Conservation (phyloP, 2,113 vertebrate genomes). For the Pollimyrus isidori region DNA sequence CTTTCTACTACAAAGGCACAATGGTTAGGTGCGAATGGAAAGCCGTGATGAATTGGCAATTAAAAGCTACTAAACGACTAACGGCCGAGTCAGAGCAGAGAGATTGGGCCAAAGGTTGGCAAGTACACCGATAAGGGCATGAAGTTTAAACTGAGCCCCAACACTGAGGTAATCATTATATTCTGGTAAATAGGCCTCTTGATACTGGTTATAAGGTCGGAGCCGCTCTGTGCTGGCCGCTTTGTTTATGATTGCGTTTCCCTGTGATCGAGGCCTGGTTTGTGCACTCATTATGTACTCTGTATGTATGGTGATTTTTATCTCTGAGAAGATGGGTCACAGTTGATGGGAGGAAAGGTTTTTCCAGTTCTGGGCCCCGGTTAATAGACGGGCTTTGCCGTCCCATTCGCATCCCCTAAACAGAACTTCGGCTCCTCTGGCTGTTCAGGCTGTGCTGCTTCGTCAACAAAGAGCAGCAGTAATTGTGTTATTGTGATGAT, state of each 20-base stretch:
- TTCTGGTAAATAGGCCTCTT: not conserved
- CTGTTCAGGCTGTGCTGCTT: not conserved
- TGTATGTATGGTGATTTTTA: not conserved
- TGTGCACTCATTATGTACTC: not conserved
- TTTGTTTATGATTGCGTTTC: not conserved
- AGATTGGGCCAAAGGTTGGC: not conserved
- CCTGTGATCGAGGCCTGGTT: not conserved
- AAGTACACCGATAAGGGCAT: not conserved
- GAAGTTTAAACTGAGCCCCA: not conserved
- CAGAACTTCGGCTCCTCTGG: not conserved
- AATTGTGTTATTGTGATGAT: not conserved
- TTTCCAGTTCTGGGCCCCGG: not conserved
- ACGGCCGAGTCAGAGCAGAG: not conserved
- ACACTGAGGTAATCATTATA: not conserved
- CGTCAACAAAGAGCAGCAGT: not conserved
- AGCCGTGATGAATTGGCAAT: not conserved
- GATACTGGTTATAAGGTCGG: not conserved
- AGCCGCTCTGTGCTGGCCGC: not conserved
- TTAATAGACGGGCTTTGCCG: not conserved
- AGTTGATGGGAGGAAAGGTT: not conserved
- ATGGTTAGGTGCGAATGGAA: not conserved
- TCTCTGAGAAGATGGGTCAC: not conserved
- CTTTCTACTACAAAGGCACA: not conserved
- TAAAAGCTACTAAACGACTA: not conserved
- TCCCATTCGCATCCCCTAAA: not conserved